Base-by-base conservation (phyloP, 2,888 invertebrate species). In the Julus scanicus region DNA sequence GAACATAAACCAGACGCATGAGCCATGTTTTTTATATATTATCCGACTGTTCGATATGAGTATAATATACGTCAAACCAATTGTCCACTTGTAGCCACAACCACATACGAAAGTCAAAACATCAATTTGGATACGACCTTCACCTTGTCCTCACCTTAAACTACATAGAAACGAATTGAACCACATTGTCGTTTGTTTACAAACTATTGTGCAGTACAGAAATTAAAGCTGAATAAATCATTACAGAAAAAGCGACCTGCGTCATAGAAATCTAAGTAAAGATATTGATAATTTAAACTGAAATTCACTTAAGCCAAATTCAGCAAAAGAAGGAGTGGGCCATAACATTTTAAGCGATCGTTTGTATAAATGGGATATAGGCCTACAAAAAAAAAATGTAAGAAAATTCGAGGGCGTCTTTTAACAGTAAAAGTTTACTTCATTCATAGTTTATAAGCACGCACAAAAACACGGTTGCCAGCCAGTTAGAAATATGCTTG, bases 391-490 rank as follows among this genome's bases (percentile, higher is more conserved):
- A 37, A 37, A 80, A 37, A 13, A 11, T 15, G 3, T 80, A 37
- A 37, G 37, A 37, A 80, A 80, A 20, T 37, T 63, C 5, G 4
- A n/a, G 63, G 63, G 63, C n/a, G 63, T 44, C 5, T n/a, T 63
- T 6, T n/a, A n/a, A 80, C 2, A 80, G 29, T 37, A 80, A 80
- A 80, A 80, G 37, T 80, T 71, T 20, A 80, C 6, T 29, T 5
- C 20, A 63, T 63, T 1, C 29, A 29, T 8, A 71, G 20, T 11
- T 80, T 37, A 29, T 15, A 37, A 11, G 29, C 80, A 80, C 80
- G 80, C 80, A 80, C 80, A 80, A 80, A 80, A 29, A 80, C 37
- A 6, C 13, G 13, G 80, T 80, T 80, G 80, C 80, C 80, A 80
- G 29, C 80, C 80, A 80, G 13, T 37, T 15, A 80, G 80, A 2